These are phyloP conservation scores for Buathra laborator DNA, from an alignment of 2,888 invertebrate species.

Conservation along the genomic window DNA sequence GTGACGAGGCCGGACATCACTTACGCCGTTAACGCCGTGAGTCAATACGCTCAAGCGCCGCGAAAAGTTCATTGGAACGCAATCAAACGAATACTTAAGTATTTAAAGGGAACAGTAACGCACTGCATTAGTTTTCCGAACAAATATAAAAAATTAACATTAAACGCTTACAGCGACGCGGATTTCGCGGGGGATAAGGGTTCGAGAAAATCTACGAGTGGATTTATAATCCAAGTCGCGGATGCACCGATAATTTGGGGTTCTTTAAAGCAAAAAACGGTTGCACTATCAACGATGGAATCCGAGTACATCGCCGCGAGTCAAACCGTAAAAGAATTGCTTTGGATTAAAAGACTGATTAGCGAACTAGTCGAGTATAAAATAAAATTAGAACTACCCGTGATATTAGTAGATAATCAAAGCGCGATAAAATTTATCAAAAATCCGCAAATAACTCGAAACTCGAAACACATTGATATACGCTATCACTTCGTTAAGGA, in stretches of 20 bases:
- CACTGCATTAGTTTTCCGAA: conserved; percentile 50
- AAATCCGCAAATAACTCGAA: too few relatives aligned
- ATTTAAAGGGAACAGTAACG: conserved; percentile 59
- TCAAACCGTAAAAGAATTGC: too few relatives aligned
- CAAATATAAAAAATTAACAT: neutral
- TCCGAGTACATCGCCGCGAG: too few relatives aligned
- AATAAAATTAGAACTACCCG: too few relatives aligned
- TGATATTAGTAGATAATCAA: too few relatives aligned
- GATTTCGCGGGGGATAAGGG: conserved; percentile 65
- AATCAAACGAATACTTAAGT: conserved; percentile 65
- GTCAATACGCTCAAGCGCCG: conserved; percentile 50
- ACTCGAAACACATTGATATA: too few relatives aligned
- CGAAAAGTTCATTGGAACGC: conserved; percentile 62
- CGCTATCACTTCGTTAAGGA: too few relatives aligned
- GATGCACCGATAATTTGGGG: conserved; percentile 64
- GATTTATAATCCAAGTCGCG: conserved; percentile 60
- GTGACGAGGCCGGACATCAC: conserved; percentile 20
- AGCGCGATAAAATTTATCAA: too few relatives aligned
- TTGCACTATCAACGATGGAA: too few relatives aligned
- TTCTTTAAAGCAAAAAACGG: conserved; percentile 59
- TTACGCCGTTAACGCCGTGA: conserved; percentile 40
- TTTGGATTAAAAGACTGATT: too few relatives aligned
- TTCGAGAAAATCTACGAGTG: conserved; percentile 68
- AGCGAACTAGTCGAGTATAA: too few relatives aligned
- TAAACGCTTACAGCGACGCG: conserved; percentile 64